Evolutionary conservation across 2,113 vertebrate species (phyloP), one percentile per base, ranked within the genome.

Genomic region (Melanocharis versteri): DNA sequence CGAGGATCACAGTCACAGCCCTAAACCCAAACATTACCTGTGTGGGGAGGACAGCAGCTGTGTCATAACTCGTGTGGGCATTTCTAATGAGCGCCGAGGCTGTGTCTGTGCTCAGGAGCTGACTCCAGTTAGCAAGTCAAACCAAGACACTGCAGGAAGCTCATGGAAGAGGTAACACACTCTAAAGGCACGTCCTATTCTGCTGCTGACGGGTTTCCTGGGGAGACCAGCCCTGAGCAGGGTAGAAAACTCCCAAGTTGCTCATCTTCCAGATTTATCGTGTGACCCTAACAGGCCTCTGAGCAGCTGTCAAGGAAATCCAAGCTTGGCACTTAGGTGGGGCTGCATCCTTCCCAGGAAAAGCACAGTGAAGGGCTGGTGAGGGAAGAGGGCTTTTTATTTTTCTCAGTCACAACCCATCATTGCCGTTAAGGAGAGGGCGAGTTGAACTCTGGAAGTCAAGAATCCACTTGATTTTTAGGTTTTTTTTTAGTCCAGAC

Each of bases 201-300:
- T 82, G 69, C 83, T 87, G 80, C 83, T 92, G 89, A 89, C 51
- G 48, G 9, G 16, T 71, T 96, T 96, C 95, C 95, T 94, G 68
- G 28, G 42, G 54, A 81, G 80, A 84, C 0, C 6, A 79, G 54
- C 73, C 58, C 39, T 31, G 58, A 85, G 65, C 2, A 69, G 62
- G 30, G 45, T 42, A 47, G 15, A 92, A 88, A 83, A 44, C 21
- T 81, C 69, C 42, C 39, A 33, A 1, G 19, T 31, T 86, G 68
- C 57, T 84, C 60, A 60, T 94, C 60, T 88, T 80, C 26, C 51
- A 13, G 14, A 39, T 90, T 65, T 71, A 27, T 51, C 6, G 5
- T 1, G 2, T 92, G 88, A 90, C 70, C n/a, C 47, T 33, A 2
- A 39, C 40, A 87, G 54, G 30, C 33, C 4, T 60, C 44, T 75